phyloP scores from a whole-genome alignment of 2,888 invertebrate genomes.

The Rugalucina vietnamica region DNA sequence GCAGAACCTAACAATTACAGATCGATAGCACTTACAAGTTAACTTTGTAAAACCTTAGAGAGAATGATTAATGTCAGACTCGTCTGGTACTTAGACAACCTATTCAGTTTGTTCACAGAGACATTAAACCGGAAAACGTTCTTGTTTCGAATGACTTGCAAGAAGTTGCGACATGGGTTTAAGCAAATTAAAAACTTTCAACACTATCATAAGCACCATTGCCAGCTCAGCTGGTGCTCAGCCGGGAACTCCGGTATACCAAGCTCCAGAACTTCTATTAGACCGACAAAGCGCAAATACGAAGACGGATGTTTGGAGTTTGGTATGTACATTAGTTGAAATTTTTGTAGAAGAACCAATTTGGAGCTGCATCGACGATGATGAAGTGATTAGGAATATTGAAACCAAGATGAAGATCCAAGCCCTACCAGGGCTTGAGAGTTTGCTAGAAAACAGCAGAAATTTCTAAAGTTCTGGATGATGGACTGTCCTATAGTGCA shows the following conservation, averaged over 20 bases:
- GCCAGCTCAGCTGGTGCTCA: conserved; percentile 11
- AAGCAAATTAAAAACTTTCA: conserved; percentile 18
- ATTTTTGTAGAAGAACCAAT: conserved; percentile 17
- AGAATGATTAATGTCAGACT: no score
- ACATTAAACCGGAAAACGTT: conserved; percentile 52
- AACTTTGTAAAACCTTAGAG: no score
- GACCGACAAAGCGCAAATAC: conserved; percentile 2
- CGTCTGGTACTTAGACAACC: no score
- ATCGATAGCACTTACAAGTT: no score
- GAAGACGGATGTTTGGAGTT: conserved; percentile 39
- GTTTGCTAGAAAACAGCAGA: background rate
- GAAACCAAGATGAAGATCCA: conserved; percentile 19
- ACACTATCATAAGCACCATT: conserved; percentile 11
- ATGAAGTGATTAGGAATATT: conserved; percentile 4
- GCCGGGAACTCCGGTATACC: conserved; percentile 49
- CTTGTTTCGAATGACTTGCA: conserved; percentile 21
- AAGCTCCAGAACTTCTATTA: conserved; percentile 43
- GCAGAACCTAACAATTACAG: no score
- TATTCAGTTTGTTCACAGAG: conserved; percentile 40
- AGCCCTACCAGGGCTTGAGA: conserved; percentile 21
- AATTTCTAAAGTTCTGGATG: background rate
- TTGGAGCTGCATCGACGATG: conserved; percentile 20
- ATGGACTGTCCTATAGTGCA: conserved; percentile 20
- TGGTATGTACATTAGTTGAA: conserved; percentile 33
- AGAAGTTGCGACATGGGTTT: conserved; percentile 36